Evolutionary conservation across 2,797 vertebrate species (phyloP), one percentile per base, ranked within the genome.

Genomic region (Erithacus rubecula): DNA sequence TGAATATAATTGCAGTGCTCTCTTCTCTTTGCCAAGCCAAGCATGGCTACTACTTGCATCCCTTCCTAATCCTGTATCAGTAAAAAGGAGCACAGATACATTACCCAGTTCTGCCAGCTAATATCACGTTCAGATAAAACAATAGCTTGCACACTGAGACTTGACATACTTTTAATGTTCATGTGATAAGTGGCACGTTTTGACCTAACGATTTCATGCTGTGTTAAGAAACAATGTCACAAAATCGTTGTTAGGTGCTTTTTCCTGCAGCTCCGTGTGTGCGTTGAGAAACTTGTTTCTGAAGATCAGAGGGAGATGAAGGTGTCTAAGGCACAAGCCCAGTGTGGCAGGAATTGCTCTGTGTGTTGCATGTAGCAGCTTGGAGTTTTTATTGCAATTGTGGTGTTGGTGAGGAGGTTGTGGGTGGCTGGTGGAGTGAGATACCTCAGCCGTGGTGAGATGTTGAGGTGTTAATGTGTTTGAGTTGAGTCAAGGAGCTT

Each of bases 81-180:
- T 91, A 34, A 69, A 88, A 88, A 71, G 89, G 87, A 94, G 74
- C 1, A 5, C 27, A 58, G 87, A 68, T 93, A 90, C 63, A 17
- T 95, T 94, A 94, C 94, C 95, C 63, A 84, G 89, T 92, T 93
- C 95, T 97, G 95, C 89, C 92, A 94, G 89, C 91, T 96, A 94
- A 92, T 96, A 95, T 86, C 95, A 86, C 37, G 6, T 96, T 96
- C 83, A 91, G 94, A 95, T 96, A 96, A 97, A 95, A 96, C 96
- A 97, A 97, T 96, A 94, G 91, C 77, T 95, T 14, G 22, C 94
- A 90, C 93, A 93, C 95, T 95, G 95, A 95, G 95, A 96, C 91
- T 95, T 96, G 96, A 96, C 95, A 95, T 74, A 96, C 95, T 95
- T 96, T 97, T 95, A 96, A 96, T 97, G 94, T 95, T 96, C 95